Base-by-base conservation (phyloP, 2,888 invertebrate species). In the Clunio marinus region DNA sequence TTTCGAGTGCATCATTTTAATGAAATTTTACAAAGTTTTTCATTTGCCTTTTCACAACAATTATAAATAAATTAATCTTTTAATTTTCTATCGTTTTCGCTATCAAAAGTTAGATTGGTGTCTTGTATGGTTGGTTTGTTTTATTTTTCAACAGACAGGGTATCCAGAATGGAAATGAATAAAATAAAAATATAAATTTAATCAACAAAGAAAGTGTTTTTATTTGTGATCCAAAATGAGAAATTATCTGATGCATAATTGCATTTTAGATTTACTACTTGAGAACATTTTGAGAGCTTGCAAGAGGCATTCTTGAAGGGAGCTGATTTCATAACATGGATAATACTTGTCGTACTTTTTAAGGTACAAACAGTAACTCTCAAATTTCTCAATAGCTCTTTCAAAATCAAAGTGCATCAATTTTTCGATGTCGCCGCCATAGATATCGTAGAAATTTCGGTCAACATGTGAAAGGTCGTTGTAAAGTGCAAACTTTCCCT, bases 401-500 rank as follows among this genome's bases (percentile, higher is more conserved):
- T 68, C 2, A 8, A 28, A 8, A 17, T 57, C 20, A 1, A 58
- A 17, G 1, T 37, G 7, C n/a, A 4, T 8, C 8, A 68, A 24
- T 25, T 25, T 17, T 1, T 27, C 10, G 1, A 68, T 10, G 41
- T 68, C 58, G 17, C 58, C 41, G 1, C 20, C 15, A 8, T 58
- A 2, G 20, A 58, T 58, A 20, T 27, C 4, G 41, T 57, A 13
- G 15, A 66, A 66, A 8, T 2, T 32, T 1, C 8, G 22, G 17
- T 55, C 55, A 13, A 13, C n/a, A 15, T 4, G 4, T 5, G 25
- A n/a, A 10, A 68, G 55, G 3, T 58, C 10, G 1, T 15, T 24
- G 15, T 27, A 87, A 1, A 79, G 74, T 0, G 89, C 88, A 87
- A 89, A 93, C 71, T 88, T 77, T 59, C 84, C 75, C n/a, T 75